Percentiles rank a stretch among this genome's conserved stretches.
These are phyloP conservation scores for Diceros bicornis DNA, from an alignment of 2,797 vertebrate genomes.

Conservation along the genomic window DNA sequence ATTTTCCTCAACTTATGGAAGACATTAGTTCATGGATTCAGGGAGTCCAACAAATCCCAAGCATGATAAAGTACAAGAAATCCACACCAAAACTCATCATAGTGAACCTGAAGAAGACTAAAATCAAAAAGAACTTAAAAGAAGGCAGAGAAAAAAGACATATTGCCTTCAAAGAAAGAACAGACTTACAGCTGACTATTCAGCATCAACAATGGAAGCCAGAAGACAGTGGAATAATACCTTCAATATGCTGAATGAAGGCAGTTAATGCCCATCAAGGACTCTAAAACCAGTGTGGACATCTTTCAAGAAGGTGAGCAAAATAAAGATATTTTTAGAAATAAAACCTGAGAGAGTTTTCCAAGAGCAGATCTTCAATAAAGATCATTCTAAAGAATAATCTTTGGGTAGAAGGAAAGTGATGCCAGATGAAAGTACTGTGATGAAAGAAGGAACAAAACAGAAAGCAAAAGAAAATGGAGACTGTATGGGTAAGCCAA, in stretches of 20 bases:
- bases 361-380: not conserved
- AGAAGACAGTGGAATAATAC: not conserved
- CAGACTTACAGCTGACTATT: not conserved
- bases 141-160: not conserved
- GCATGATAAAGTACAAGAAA: not conserved
- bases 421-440: not conserved
- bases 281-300: not conserved
- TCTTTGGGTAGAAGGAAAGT: not conserved
- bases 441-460: not conserved
- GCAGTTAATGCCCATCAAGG: not conserved
- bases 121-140: not conserved
- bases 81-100: not conserved
- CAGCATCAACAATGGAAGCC: not conserved
- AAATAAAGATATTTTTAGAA: not conserved
- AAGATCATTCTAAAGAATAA: not conserved
- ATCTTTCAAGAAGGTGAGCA: not conserved
- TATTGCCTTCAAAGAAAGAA: not conserved
- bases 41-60: not conserved
- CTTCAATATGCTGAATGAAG: not conserved
- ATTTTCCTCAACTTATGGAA: not conserved
- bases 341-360: not conserved
- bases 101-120: not conserved
- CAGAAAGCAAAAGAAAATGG: not conserved
- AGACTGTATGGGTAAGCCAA: not conserved
- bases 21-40: not conserved